Conservation (phyloP, 2,888 invertebrate genomes). For the Crepidodera aurea region DNA sequence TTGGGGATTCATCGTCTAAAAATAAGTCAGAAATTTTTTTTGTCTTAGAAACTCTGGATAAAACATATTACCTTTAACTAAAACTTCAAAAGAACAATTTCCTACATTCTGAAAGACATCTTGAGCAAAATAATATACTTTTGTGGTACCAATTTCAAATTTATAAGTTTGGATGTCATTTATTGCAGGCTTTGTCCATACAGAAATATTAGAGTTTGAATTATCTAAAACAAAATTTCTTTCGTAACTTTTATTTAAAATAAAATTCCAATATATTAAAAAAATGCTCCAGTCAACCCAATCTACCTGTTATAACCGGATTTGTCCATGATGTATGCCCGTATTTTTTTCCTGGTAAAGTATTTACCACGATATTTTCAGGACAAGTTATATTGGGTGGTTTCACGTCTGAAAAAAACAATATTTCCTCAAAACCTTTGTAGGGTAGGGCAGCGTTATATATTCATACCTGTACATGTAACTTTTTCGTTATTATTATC, state of each 20-base stretch:
- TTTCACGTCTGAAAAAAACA: slow-evolving; percentile 62
- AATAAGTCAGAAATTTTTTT: too few species aligned
- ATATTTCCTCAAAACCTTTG: slow-evolving; percentile 1
- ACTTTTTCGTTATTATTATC: slow-evolving; percentile 59
- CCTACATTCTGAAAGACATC: slow-evolving; percentile 69
- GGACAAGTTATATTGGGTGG: slow-evolving; percentile 70
- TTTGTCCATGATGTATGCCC: slow-evolving; percentile 65
- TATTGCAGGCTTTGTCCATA: slow-evolving; percentile 69
- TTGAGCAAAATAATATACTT: slow-evolving; percentile 69
- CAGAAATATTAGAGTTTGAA: slow-evolving; percentile 64
- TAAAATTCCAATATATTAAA: neutral
- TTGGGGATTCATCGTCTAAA: slow-evolving; percentile 66
- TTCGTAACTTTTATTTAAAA: neutral
- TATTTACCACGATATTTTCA: slow-evolving; percentile 60
- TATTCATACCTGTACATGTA: slow-evolving; percentile 50
- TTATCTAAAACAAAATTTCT: slow-evolving; percentile 63
- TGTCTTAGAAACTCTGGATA: too few species aligned
- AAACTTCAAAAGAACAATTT: slow-evolving; percentile 68
- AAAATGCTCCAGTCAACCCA: too few species aligned
- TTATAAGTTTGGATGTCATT: slow-evolving; percentile 59
- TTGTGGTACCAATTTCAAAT: slow-evolving; percentile 67
- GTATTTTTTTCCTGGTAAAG: slow-evolving; percentile 63
- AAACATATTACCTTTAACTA: slow-evolving; percentile 65
- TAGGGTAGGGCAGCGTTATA: neutral
- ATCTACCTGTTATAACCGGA: slow-evolving; percentile 57